A percentile compares a stretch with the other conserved stretches of the same genome.
Evolutionary conservation across 2,797 vertebrate genomes (phyloP).

Genomic region (Arctocebus calabarensis): DNA sequence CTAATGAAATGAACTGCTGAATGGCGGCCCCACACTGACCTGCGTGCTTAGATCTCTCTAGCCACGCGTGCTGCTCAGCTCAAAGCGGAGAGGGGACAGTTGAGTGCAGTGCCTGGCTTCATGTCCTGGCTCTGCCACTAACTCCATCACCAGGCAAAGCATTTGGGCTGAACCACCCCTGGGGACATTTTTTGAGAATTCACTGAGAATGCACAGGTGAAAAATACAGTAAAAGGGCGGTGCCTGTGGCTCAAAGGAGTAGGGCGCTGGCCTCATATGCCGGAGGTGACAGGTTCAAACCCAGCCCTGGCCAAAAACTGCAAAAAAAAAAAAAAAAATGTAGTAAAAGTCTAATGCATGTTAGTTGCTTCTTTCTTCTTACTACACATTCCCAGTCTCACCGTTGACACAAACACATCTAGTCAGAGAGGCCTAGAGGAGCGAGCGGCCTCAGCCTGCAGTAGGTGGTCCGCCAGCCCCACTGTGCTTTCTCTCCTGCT

Average conservation of each 20-base stretch:
- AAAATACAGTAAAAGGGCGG: not conserved
- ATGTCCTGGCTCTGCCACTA: not conserved
- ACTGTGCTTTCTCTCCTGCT: no score
- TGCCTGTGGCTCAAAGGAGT: no score
- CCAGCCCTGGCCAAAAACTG: no score
- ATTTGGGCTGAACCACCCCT: not conserved
- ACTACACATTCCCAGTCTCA: not conserved
- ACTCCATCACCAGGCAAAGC: not conserved
- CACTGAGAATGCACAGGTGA: not conserved
- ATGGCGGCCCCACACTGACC: not conserved
- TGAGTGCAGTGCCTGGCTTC: not conserved
- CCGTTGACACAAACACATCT: fast-evolving
- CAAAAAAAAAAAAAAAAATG: not conserved
- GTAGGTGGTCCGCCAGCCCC: fast-evolving
- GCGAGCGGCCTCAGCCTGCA: no score
- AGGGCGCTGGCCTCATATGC: no score
- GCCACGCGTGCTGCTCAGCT: fast-evolving
- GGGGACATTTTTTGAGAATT: not conserved
- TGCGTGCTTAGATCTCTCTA: not conserved
- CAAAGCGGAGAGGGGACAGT: not conserved
- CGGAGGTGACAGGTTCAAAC: no score
- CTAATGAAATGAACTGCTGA: not conserved
- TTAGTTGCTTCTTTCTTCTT: not conserved
- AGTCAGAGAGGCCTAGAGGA: not conserved
- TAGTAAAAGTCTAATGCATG: not conserved